Evolutionary conservation across 2,888 invertebrate genomes (phyloP).

Genomic region (Cheilosia urbana): DNA sequence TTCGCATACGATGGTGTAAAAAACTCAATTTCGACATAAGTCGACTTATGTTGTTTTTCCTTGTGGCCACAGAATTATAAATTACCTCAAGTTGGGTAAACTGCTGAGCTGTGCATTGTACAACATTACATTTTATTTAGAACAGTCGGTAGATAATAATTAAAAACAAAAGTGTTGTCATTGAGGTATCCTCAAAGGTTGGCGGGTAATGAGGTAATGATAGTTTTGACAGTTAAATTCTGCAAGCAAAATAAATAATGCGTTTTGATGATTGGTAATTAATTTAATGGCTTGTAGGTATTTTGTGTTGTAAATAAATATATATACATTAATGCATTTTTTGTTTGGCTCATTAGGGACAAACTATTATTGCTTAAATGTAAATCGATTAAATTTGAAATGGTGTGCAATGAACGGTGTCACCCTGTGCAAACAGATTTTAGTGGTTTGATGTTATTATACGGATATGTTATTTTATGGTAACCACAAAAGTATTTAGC

Average conservation of each 20-base stretch:
- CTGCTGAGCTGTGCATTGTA: conserved; percentile 22
- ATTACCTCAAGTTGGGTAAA: conserved; percentile 58
- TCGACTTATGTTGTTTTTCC: no score
- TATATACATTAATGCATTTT: neutral
- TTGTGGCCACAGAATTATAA: no score
- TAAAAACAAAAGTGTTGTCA: conserved; percentile 59
- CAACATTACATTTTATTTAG: conserved; percentile 66
- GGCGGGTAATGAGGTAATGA: conserved; percentile 49
- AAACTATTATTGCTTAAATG: neutral
- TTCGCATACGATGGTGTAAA: no score
- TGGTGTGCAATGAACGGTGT: neutral
- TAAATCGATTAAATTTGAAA: neutral
- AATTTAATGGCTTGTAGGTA: conserved; percentile 20
- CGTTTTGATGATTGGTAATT: conserved; percentile 63
- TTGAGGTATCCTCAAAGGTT: conserved; percentile 55
- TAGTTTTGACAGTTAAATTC: conserved; percentile 57
- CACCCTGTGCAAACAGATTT: neutral
- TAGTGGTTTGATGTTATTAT: no score
- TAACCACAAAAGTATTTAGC: no score
- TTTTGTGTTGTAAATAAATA: conserved; percentile 13
- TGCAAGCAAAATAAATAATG: conserved; percentile 47
- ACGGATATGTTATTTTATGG: no score
- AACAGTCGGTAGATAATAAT: conserved; percentile 51
- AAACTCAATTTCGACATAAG: no score
- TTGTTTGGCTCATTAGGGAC: neutral